Evolutionary conservation across 1,140 invertebrate genomes (phyloP).

Genomic region (Ditylenchus dipsaci): DNA sequence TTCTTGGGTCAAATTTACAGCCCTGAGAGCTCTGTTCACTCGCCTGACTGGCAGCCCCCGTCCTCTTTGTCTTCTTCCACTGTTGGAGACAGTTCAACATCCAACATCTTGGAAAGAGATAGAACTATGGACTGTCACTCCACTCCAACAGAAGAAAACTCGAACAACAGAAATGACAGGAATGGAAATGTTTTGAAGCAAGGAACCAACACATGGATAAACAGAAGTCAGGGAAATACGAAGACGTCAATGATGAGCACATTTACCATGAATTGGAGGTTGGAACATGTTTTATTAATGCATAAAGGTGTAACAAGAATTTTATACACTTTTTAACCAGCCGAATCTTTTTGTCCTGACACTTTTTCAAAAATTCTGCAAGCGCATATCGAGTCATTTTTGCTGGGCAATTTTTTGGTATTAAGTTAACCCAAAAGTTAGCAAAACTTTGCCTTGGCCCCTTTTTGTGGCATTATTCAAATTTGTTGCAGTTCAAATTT

Average conservation of each 20-base stretch:
- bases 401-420: too few relatives aligned
- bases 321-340: too few relatives aligned
- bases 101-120: constrained; percentile 18
- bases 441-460: too few relatives aligned
- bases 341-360: too few relatives aligned
- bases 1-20: constrained; percentile 19
- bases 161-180: neutral
- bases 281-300: neutral
- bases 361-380: too few relatives aligned
- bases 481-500: too few relatives aligned
- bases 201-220: neutral
- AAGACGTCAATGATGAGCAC: constrained; percentile 14
- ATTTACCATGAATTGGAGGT: constrained; percentile 33
- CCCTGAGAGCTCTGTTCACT: constrained; percentile 37
- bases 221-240: neutral
- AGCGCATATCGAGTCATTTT: too few relatives aligned
- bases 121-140: constrained; percentile 28
- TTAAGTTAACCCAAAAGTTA: too few relatives aligned
- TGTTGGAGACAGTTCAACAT: neutral
- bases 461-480: too few relatives aligned
- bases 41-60: constrained; percentile 34
- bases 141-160: neutral
- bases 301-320: neutral
- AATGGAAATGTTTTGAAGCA: too few relatives aligned
- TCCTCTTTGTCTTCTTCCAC: constrained; percentile 1